Evolutionary conservation across 1,140 invertebrate species (phyloP).

Genomic region (Atopsyche davidsoni): DNA sequence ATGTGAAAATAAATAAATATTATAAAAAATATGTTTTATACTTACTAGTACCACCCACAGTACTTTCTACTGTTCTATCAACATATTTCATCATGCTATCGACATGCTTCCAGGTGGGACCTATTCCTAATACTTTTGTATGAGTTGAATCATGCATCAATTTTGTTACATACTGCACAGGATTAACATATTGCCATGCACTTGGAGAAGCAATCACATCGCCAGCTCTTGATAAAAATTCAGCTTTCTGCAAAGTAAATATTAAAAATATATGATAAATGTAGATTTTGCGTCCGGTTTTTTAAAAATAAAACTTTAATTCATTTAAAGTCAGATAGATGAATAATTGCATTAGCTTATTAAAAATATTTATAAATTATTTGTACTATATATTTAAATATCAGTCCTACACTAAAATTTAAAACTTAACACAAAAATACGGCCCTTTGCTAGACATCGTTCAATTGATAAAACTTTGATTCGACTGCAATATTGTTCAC

Average conservation of each 20-base stretch:
- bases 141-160: conserved; percentile 35
- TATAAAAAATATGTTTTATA: not conserved
- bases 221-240: conserved; percentile 40
- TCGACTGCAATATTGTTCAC: not conserved
- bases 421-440: no score
- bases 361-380: no score
- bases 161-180: conserved; percentile 38
- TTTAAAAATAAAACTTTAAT: no score
- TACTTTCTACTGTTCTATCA: no score
- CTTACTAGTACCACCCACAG: no score
- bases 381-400: no score
- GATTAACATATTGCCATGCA: conserved; percentile 44
- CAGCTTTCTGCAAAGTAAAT: conserved; percentile 31
- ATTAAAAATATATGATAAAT: not conserved
- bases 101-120: conserved; percentile 35
- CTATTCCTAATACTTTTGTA: conserved; percentile 38
- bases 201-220: conserved; percentile 44
- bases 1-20: not conserved
- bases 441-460: no score
- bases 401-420: no score
- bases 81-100: conserved; percentile 29
- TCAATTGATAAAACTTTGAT: no score
- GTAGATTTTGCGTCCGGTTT: no score
- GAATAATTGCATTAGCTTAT: no score
- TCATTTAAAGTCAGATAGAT: no score